Evolutionary conservation across 2,113 vertebrate genomes (phyloP).

Genomic region (Panthera tigris): DNA sequence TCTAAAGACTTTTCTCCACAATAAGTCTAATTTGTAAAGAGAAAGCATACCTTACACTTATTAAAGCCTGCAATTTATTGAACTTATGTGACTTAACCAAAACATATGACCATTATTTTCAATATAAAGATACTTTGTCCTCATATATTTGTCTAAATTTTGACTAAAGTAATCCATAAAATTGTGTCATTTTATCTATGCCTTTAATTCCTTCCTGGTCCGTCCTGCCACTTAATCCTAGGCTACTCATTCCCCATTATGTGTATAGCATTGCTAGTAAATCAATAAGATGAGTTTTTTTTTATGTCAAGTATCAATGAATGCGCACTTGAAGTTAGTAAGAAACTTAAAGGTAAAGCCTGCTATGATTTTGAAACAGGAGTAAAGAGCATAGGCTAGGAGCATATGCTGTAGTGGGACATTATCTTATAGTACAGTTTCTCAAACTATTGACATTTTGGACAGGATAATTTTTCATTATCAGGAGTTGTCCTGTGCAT

Average conservation of each 20-base stretch:
- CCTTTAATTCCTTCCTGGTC: not conserved
- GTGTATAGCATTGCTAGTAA: not conserved
- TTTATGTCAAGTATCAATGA: constrained; percentile 1
- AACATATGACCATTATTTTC: not conserved
- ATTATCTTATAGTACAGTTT: not conserved
- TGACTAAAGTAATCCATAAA: not conserved
- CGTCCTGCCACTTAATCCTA: not conserved
- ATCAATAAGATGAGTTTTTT: not conserved
- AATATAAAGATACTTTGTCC: not conserved
- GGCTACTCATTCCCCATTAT: not conserved
- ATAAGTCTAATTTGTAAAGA: not conserved
- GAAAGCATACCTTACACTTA: not conserved
- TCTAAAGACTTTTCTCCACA: not conserved
- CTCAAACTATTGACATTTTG: not conserved
- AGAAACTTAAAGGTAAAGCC: not conserved
- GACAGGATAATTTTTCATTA: not conserved
- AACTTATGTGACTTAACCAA: not conserved
- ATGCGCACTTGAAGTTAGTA: not conserved
- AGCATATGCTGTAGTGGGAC: not conserved
- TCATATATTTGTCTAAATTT: constrained; percentile 47
- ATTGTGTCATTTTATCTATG: not conserved
- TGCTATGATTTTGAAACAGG: not conserved
- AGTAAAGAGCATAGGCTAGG: not conserved
- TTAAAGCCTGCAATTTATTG: constrained; percentile 9
- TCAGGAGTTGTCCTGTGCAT: not conserved